A percentile compares a stretch with the other conserved stretches of the same genome.
Evolutionary conservation across 1,140 invertebrate species (phyloP).

Genomic region (Parapsyche elsis): DNA sequence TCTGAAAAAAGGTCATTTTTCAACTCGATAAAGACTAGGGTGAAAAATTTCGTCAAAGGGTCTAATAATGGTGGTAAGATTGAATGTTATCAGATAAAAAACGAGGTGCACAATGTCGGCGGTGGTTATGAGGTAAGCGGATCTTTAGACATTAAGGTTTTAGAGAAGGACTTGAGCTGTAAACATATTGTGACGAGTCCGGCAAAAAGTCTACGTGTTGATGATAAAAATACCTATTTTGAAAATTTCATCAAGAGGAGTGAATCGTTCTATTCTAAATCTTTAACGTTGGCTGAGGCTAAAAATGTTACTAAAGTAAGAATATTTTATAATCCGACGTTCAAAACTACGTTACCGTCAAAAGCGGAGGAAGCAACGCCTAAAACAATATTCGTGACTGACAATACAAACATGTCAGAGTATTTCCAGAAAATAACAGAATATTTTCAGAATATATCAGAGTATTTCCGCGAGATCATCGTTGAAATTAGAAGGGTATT

Average conservation of each 20-base stretch:
- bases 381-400: background rate
- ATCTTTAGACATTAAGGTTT: conserved; percentile 61
- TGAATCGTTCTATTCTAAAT: conserved; percentile 61
- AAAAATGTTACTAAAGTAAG: conserved; percentile 64
- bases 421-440: background rate
- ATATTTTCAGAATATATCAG: background rate
- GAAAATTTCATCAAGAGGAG: conserved; percentile 64
- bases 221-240: conserved; percentile 60
- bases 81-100: conserved; percentile 64
- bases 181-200: conserved; percentile 57
- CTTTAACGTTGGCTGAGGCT: background rate
- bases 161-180: conserved; percentile 62
- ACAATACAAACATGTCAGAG: no score
- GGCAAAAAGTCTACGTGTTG: background rate
- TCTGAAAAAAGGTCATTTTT: conserved; percentile 62
- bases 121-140: conserved; percentile 61
- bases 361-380: background rate
- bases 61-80: conserved; percentile 61
- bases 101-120: conserved; percentile 61
- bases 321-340: conserved; percentile 66
- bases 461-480: conserved; percentile 16
- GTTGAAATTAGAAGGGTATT: background rate
- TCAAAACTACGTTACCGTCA: conserved; percentile 50
- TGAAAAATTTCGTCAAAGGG: conserved; percentile 62
- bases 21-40: conserved; percentile 57